Evolutionary conservation across 1,140 invertebrate species (phyloP).

Genomic region (Panagrolaimus sp.): DNA sequence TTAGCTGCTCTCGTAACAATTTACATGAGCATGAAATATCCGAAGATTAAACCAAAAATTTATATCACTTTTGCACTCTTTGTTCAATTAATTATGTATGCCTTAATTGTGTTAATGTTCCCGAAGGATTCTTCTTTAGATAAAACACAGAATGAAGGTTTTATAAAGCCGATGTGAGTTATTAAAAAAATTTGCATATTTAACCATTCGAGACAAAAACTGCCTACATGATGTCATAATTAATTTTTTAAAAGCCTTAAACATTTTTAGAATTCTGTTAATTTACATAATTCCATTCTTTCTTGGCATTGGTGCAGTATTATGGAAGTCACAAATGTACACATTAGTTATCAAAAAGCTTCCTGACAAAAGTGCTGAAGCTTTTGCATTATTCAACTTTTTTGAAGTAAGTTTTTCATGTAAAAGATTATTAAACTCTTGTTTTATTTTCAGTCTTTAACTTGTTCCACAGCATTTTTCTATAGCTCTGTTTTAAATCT

Average conservation of each 20-base stretch:
- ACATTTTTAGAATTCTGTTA: too few relatives aligned
- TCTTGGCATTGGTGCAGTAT: conserved; percentile 78
- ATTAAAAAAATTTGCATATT: too few relatives aligned
- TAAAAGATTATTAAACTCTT: background rate
- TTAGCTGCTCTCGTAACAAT: conserved; percentile 79
- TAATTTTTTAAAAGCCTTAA: too few relatives aligned
- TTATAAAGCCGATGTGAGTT: conserved; percentile 59
- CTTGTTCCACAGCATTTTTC: conserved; percentile 74
- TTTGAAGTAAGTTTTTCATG: conserved; percentile 66
- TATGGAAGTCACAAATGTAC: conserved; percentile 60
- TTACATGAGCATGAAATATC: conserved; percentile 67
- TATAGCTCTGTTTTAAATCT: conserved; percentile 74
- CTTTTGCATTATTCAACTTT: conserved; percentile 92
- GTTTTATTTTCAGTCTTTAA: conserved; percentile 69
- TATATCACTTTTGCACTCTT: conserved; percentile 54
- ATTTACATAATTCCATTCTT: conserved; percentile 74
- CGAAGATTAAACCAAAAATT: too few relatives aligned
- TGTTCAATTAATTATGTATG: conserved; percentile 73
- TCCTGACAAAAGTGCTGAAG: conserved; percentile 61
- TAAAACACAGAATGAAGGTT: conserved; percentile 62
- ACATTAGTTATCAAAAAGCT: conserved; percentile 59
- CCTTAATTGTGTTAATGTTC: conserved; percentile 78
- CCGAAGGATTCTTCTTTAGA: conserved; percentile 72
- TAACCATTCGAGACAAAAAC: too few relatives aligned
- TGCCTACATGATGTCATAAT: too few relatives aligned